phyloP scores from a whole-genome alignment of 2,797 vertebrate species.

The Bryconaethiops microstoma region DNA sequence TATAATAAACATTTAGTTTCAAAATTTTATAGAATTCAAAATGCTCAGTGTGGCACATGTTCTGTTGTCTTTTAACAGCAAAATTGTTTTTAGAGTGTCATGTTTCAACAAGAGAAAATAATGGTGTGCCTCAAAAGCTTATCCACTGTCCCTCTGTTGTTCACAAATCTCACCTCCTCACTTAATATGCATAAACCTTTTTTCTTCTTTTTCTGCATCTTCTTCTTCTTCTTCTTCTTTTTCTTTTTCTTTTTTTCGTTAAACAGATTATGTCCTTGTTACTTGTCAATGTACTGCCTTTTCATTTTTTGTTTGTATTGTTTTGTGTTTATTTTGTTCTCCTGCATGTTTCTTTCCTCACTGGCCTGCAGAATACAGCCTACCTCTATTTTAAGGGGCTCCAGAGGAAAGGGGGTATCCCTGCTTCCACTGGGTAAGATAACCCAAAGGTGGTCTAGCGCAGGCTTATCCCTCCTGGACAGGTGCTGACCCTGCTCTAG shows the following conservation, averaged over 20 bases:
- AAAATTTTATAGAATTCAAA: neutral
- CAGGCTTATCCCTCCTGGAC: slow-evolving; percentile 46
- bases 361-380: slow-evolving; percentile 65
- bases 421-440: slow-evolving; percentile 65
- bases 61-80: neutral
- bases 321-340: slow-evolving; percentile 33
- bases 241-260: neutral
- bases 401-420: slow-evolving; percentile 59
- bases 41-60: neutral
- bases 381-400: slow-evolving; percentile 66
- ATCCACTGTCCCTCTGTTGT: neutral
- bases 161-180: neutral
- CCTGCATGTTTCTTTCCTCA: slow-evolving; percentile 66
- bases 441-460: slow-evolving; percentile 35
- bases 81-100: neutral
- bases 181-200: neutral
- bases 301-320: slow-evolving; percentile 26
- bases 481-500: slow-evolving; percentile 43
- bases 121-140: neutral
- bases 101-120: neutral
- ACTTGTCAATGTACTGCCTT: slow-evolving; percentile 29
- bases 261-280: slow-evolving; percentile 22
- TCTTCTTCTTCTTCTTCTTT: no score
- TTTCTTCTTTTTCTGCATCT: neutral
- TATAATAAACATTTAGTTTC: neutral